These are phyloP conservation scores for Nibea albiflora DNA, from an alignment of 2,113 vertebrate species.

Conservation along the genomic window DNA sequence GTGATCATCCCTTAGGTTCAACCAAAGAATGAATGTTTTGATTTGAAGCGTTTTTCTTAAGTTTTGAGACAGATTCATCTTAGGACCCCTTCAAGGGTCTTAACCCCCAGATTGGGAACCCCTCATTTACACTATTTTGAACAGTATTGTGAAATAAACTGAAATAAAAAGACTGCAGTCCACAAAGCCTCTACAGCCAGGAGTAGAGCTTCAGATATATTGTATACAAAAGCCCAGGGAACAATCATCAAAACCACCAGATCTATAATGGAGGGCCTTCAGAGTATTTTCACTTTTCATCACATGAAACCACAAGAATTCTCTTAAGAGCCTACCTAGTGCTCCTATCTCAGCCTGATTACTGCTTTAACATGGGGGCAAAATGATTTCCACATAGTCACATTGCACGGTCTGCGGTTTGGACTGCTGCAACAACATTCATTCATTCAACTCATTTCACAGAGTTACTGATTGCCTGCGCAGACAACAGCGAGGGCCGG, in stretches of 20 bases:
- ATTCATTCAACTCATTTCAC: constrained; percentile 32
- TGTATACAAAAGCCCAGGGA: constrained; percentile 49
- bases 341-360: constrained; percentile 52
- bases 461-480: constrained; percentile 22
- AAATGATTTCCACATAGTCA: constrained; percentile 58
- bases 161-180: not conserved
- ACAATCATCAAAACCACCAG: constrained; percentile 61
- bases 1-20: not conserved
- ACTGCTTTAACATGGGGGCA: constrained; percentile 54
- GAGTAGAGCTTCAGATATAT: constrained; percentile 38
- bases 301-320: constrained; percentile 60
- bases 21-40: not conserved
- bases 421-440: constrained; percentile 29
- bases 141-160: constrained; percentile 1
- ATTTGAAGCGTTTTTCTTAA: not conserved
- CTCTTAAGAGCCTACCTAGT: constrained; percentile 54
- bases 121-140: not conserved
- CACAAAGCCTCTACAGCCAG: constrained; percentile 21
- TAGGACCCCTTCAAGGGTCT: not conserved
- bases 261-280: constrained; percentile 47
- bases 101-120: not conserved
- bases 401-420: constrained; percentile 62
- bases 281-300: constrained; percentile 66
- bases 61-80: not conserved
- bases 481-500: constrained; percentile 19